Base-by-base conservation (phyloP, 2,113 vertebrate species). In the Desmodus rotundus region DNA sequence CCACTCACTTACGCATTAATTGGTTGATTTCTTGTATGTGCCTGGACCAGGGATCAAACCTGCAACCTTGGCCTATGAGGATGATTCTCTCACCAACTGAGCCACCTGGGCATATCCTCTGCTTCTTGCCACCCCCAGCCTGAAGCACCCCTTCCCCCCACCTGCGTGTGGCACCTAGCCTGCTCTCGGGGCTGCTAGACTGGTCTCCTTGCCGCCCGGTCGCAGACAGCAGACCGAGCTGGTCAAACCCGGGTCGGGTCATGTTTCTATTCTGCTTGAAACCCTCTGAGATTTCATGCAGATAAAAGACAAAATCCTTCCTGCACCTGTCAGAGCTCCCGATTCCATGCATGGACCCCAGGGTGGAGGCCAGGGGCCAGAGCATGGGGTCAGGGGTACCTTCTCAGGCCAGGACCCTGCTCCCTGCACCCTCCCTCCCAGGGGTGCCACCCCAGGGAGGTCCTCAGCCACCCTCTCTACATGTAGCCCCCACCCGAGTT, bases 401-500 rank as follows among this genome's bases (percentile, higher is more conserved):
- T 19, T 28, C 45, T 58, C 52, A 28, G 22, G 22, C 43, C 61
- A 8, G 24, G 20, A 12, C 14, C 41, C 52, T 61, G 52, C 33
- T 22, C 50, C 20, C 31, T n/a, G 41, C 26, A 31, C 38, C 31
- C 54, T 43, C 28, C 38, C 24, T 38, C 43, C 56, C 72, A 31
- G 47, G 24, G 24, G 41, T 38, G 72, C 22, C 72, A 8, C 70
- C 65, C 3, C 74, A 12, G 50, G 7, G 50, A 38, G n/a, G 50
- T 31, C n/a, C 22, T 38, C 14, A 5, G 36, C 36, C 24, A 58
- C 36, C n/a, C 43, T 43, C 72, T 36, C 4, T 50, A 33, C 26
- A 19, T 3, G 3, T 4, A 9, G 72, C 56, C 1, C 17, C 22
- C 41, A 1, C 45, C 50, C 0, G 0, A 70, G 3, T 8, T 19